Evolutionary conservation across 2,888 invertebrate genomes (phyloP).

Genomic region (Piscicola geometra): DNA sequence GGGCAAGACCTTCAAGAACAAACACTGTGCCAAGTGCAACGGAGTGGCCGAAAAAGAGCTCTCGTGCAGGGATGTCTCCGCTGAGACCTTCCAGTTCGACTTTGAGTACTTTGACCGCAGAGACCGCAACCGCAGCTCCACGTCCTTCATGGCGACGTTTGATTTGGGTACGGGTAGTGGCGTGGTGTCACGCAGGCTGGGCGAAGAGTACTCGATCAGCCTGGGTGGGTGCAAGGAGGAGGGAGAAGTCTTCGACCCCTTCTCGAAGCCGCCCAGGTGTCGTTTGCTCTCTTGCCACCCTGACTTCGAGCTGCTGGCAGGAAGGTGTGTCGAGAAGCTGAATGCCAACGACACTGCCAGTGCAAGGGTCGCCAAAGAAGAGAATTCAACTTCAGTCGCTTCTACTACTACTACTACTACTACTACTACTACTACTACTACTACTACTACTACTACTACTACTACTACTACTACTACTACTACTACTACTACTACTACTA

Average conservation of each 20-base stretch:
- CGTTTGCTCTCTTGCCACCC: conserved; percentile 22
- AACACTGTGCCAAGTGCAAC: conserved; percentile 37
- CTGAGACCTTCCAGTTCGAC: conserved; percentile 22
- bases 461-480: conserved; percentile 28
- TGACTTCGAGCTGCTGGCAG: neutral
- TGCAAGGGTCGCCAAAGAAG: neutral
- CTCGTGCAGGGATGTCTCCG: conserved; percentile 23
- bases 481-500: conserved; percentile 29
- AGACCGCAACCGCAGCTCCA: neutral
- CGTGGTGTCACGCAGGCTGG: neutral
- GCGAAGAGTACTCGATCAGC: neutral
- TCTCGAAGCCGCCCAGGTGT: conserved; percentile 13
- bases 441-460: conserved; percentile 29
- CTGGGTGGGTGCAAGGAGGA: conserved; percentile 19
- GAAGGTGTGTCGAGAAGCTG: conserved; percentile 22
- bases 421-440: conserved; percentile 32
- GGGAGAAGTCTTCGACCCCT: conserved; percentile 33
- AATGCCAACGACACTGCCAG: neutral
- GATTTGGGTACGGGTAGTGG: neutral
- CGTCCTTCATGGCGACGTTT: neutral
- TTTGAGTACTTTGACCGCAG: neutral
- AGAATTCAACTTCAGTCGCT: neutral
- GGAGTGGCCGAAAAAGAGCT: neutral
- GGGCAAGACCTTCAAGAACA: conserved; percentile 29
- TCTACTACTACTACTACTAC: conserved; percentile 32